Percentiles rank a stretch among this genome's conserved stretches.
These are phyloP conservation scores for Ptycholaimellus sp. DNA, from an alignment of 2,888 invertebrate genomes.

Conservation along the genomic window DNA sequence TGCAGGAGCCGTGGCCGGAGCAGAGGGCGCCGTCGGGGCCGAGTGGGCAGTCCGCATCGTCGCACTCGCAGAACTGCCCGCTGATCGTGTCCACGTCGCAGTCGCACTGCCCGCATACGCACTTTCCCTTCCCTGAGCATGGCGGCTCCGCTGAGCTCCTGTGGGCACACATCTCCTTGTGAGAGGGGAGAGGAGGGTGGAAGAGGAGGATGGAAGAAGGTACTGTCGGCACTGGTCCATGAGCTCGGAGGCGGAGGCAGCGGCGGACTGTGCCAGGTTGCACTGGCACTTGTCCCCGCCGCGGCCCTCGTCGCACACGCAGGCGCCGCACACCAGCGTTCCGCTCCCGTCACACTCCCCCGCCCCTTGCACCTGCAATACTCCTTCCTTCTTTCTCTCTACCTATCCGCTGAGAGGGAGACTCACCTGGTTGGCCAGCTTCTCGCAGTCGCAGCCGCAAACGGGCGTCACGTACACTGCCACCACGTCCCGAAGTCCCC, in stretches of 20 bases:
- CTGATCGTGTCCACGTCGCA: conserved; percentile 13
- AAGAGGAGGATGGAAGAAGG: conserved; percentile 1
- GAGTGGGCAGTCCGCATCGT: conserved; percentile 15
- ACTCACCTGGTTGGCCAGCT: conserved; percentile 11
- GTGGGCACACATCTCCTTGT: conserved; percentile 1
- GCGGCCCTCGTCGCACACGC: conserved; percentile 11
- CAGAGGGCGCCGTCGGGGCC: conserved; percentile 13
- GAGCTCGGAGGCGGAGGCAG: conserved; percentile 11
- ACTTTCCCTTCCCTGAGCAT: conserved; percentile 14
- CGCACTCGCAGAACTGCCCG: conserved; percentile 21
- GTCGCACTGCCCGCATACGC: conserved; percentile 18
- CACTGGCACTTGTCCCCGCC: conserved; percentile 25
- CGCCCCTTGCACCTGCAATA: conserved; percentile 15
- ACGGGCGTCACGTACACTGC: conserved; percentile 16
- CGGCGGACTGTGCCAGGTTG: conserved; percentile 13
- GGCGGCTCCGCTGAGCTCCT: conserved; percentile 9
- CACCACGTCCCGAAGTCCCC: too few species aligned
- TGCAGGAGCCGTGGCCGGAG: conserved; percentile 16
- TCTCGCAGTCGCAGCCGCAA: conserved; percentile 23
- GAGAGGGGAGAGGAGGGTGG: not conserved
- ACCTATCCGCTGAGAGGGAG: not conserved
- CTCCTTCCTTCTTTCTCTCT: not conserved
- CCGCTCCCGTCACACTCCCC: conserved; percentile 14
- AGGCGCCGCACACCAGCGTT: conserved; percentile 18
- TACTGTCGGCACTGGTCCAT: conserved; percentile 15